Percentiles rank a stretch among this genome's conserved stretches.
Conservation (phyloP, 2,113 vertebrate species). For the Rhegmatorhina hoffmannsi region DNA sequence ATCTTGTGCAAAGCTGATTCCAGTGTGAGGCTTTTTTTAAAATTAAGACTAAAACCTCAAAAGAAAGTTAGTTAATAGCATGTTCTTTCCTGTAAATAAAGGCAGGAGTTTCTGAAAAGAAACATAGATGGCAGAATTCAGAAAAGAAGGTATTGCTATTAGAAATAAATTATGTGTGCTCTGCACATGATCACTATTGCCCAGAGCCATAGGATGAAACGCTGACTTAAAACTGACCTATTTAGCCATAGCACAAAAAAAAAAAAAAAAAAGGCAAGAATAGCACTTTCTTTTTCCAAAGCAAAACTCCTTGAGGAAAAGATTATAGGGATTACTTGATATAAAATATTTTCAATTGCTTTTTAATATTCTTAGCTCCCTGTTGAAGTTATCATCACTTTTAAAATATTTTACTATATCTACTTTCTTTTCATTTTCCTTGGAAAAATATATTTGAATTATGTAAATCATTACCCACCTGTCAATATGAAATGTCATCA, state of each 20-base stretch:
- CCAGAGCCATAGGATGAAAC: background rate
- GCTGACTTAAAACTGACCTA: background rate
- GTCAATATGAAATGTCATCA: background rate
- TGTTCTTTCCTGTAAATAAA: background rate
- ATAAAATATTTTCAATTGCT: background rate
- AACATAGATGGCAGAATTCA: background rate
- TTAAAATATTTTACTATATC: background rate
- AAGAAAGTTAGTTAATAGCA: background rate
- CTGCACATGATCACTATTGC: background rate
- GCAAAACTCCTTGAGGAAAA: constrained; percentile 5
- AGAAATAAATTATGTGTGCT: background rate
- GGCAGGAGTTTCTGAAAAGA: background rate
- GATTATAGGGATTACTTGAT: background rate
- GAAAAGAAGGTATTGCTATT: background rate
- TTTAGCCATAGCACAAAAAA: background rate
- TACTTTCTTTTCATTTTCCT: background rate
- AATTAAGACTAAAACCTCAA: background rate
- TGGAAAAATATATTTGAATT: constrained; percentile 6
- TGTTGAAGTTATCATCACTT: background rate
- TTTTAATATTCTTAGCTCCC: background rate
- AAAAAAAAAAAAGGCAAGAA: accelerated
- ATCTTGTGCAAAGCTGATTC: background rate
- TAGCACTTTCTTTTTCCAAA: background rate
- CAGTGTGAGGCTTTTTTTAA: background rate
- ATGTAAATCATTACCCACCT: background rate